Evolutionary conservation across 2,888 invertebrate genomes (phyloP).

Genomic region (Camptogramma bilineatum): DNA sequence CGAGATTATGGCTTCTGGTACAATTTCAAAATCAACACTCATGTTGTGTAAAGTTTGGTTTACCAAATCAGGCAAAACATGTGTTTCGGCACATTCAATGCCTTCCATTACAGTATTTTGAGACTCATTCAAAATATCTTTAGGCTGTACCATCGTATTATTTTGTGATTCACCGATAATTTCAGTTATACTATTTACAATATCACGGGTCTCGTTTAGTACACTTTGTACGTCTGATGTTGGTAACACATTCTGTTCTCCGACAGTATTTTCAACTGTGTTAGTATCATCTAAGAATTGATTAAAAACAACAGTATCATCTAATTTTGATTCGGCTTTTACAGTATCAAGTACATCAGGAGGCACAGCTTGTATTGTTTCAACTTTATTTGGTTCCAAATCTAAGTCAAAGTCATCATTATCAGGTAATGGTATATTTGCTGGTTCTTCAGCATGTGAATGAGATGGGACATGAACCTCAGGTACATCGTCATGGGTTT

Average conservation of each 20-base stretch:
- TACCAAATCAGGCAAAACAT: slow-evolving; percentile 49
- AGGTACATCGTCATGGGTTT: slow-evolving; percentile 2
- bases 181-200: slow-evolving; percentile 25
- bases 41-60: slow-evolving; percentile 43
- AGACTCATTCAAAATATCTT: slow-evolving; percentile 9
- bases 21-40: slow-evolving; percentile 19
- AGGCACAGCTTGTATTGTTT: slow-evolving; percentile 3
- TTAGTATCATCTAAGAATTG: slow-evolving; percentile 7
- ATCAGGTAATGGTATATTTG: slow-evolving; percentile 28
- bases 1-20: neutral
- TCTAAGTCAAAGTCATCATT: slow-evolving; percentile 61
- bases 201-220: slow-evolving; percentile 25
- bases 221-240: slow-evolving; percentile 15
- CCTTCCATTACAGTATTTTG: slow-evolving; percentile 39
- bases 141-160: slow-evolving; percentile 7
- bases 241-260: neutral
- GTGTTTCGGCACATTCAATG: slow-evolving; percentile 41
- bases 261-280: slow-evolving; percentile 10
- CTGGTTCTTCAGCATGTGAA: slow-evolving; percentile 18
- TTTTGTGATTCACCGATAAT: slow-evolving; percentile 25
- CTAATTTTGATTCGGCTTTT: slow-evolving; percentile 12
- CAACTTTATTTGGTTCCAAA: slow-evolving; percentile 35
- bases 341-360: slow-evolving; percentile 14
- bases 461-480: neutral
- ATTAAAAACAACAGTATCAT: slow-evolving; percentile 9